Base-by-base conservation (phyloP, 1,140 invertebrate genomes). In the Zeugodacus cucurbitae region DNA sequence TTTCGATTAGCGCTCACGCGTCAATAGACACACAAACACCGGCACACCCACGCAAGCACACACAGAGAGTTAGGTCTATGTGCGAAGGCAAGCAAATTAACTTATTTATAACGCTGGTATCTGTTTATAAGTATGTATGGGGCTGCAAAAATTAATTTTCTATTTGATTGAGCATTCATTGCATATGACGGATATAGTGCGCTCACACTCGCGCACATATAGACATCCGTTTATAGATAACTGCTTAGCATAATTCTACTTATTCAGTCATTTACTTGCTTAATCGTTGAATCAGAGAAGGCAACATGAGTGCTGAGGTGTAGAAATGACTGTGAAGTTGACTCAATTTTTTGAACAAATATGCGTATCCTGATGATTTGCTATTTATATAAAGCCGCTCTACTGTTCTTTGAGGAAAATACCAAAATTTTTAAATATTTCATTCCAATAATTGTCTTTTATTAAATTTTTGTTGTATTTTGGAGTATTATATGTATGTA, bases 131-230 rank as follows among this genome's bases (percentile, higher is more conserved):
- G 32, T 34, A 14, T 37, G 32, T 1, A 0, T 62, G n/a, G 17
- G 6, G 4, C n/a, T 22, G n/a, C n/a, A 62, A 62, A 62, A 62
- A 74, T 74, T 37, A 74, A 74, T 37, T 74, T 74, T 74, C 67
- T n/a, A 74, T 74, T 41, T 37, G 67, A 74, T 74, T 74, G 67
- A 74, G 34, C 34, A 74, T 74, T 74, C 34, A 74, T 74, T 74
- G 32, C 20, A 20, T 41, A 17, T 74, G 17, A 74, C 17, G 34
- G 32, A 74, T 22, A 74, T 74, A 22, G 29, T 37, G 5, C 67
- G 7, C 37, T 6, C 32, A 41, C 67, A 41, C 29, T 22, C 22
- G n/a, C n/a, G 14, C n/a, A n/a, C n/a, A 26, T 22, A 62, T 5
- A 10, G 4, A 8, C 10, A n/a, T 26, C 6, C 0, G 1, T 62